These are phyloP conservation scores for Oedothorax gibbosus DNA, from an alignment of 1,140 invertebrate species.

Conservation along the genomic window DNA sequence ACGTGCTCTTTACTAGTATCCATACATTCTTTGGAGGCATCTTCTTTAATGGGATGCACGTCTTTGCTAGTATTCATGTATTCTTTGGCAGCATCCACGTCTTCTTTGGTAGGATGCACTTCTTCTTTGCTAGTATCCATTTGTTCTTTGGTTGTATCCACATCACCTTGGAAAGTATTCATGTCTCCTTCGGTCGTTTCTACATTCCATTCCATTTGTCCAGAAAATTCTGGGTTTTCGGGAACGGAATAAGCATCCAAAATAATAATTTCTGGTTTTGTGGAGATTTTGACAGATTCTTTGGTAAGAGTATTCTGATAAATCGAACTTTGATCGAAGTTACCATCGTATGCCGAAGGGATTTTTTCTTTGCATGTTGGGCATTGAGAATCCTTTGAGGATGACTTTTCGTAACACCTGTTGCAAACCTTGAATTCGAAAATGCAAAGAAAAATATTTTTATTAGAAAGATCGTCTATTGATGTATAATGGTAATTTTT, in stretches of 20 bases:
- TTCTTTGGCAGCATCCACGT: too few relatives aligned
- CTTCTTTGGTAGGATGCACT: too few relatives aligned
- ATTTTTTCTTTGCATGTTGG: slow-evolving; percentile 16
- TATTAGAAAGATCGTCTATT: background rate
- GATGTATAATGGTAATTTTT: background rate
- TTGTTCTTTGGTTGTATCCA: too few relatives aligned
- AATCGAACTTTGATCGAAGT: background rate
- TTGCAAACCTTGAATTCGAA: slow-evolving; percentile 29
- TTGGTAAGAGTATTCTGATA: background rate
- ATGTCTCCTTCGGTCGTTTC: too few relatives aligned
- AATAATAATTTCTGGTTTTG: slow-evolving; percentile 35
- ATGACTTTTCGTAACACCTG: slow-evolving; percentile 1
- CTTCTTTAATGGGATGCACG: too few relatives aligned
- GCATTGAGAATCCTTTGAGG: slow-evolving; percentile 9
- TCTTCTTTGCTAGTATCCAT: too few relatives aligned
- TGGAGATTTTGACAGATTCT: background rate
- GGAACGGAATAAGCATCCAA: background rate
- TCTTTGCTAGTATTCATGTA: too few relatives aligned
- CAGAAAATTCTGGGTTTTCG: background rate
- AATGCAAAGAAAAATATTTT: background rate
- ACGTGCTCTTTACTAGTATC: too few relatives aligned
- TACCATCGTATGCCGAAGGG: background rate
- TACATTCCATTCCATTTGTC: background rate
- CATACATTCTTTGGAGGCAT: too few relatives aligned
- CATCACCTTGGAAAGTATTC: too few relatives aligned